Conservation (phyloP, 92 coral and sea anemone species). For the Scolanthus callimorphus region DNA sequence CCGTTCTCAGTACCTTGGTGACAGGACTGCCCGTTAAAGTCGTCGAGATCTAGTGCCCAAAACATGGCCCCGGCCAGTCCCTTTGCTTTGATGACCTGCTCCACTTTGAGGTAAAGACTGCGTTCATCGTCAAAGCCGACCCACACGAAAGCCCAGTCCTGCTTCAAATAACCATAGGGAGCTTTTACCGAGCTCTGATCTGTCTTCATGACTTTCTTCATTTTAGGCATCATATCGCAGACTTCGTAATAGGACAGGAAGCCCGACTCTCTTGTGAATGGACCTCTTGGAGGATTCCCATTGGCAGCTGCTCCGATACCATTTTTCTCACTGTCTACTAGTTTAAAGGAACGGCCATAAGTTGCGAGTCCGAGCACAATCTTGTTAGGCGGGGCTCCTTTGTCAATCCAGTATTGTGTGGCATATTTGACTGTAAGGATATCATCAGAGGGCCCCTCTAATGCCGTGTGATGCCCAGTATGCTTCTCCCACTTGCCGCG, state of each 20-base stretch:
- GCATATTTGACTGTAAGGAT: constrained; percentile 59
- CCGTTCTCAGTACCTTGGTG: constrained; percentile 50
- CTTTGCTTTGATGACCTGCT: constrained; percentile 41
- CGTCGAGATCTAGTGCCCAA: constrained; percentile 81
- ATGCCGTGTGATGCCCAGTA: constrained; percentile 89
- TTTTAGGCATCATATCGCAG: constrained; percentile 29
- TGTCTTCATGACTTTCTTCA: constrained; percentile 37
- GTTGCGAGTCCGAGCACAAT: constrained; percentile 74
- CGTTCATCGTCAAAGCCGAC: constrained; percentile 59
- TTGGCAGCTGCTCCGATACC: constrained; percentile 65
- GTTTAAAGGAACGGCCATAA: constrained; percentile 72
- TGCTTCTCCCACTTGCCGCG: constrained; percentile 71
- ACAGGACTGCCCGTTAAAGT: constrained; percentile 58
- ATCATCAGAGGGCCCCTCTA: constrained; percentile 58
- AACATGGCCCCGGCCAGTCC: constrained; percentile 72
- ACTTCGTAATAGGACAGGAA: constrained; percentile 64
- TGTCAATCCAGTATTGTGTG: constrained; percentile 71
- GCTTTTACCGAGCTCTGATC: constrained; percentile 42
- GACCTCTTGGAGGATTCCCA: constrained; percentile 22
- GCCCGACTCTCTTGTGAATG: constrained; percentile 30
- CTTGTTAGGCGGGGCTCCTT: constrained; percentile 60
- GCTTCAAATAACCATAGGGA: constrained; percentile 64
- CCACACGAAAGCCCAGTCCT: constrained; percentile 51
- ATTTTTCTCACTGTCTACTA: constrained; percentile 21
- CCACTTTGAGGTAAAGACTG: constrained; percentile 54